Evolutionary conservation across 1,140 invertebrate species (phyloP).

Genomic region (Prorops nasuta): DNA sequence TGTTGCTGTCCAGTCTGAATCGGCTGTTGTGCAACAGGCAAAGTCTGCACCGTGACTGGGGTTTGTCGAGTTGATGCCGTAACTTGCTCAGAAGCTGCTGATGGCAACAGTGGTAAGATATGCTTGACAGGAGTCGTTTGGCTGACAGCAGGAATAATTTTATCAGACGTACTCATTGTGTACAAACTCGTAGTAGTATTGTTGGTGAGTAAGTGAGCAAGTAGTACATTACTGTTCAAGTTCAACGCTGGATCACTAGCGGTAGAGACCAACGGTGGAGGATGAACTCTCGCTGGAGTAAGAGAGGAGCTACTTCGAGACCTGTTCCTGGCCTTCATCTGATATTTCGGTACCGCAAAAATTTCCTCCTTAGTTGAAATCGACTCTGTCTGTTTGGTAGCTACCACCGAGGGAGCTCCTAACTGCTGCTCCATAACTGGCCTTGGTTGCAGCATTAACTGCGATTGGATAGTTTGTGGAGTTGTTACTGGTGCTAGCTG

Average conservation of each 20-base stretch:
- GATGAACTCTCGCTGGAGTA: conserved; percentile 42
- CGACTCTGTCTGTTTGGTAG: conserved; percentile 31
- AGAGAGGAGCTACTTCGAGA: conserved; percentile 57
- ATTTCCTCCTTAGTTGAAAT: conserved; percentile 51
- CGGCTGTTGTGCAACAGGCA: conserved; percentile 49
- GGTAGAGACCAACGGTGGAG: conserved; percentile 59
- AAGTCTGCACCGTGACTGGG: conserved; percentile 48
- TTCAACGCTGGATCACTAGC: conserved; percentile 60
- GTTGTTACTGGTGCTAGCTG: conserved; percentile 37
- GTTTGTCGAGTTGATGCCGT: conserved; percentile 34
- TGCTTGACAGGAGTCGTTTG: conserved; percentile 38
- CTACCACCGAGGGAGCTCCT: conserved; percentile 46
- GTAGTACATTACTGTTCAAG: conserved; percentile 60
- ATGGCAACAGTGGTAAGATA: conserved; percentile 43
- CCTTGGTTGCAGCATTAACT: conserved; percentile 44
- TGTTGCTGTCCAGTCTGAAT: conserved; percentile 34
- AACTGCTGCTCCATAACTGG: conserved; percentile 37
- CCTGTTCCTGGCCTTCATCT: conserved; percentile 54
- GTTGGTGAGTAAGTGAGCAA: conserved; percentile 66
- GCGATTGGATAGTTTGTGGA: conserved; percentile 35
- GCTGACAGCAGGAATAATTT: conserved; percentile 27
- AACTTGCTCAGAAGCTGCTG: conserved; percentile 34
- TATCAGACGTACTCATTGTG: conserved; percentile 40
- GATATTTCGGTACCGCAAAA: conserved; percentile 58
- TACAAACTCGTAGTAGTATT: conserved; percentile 50